A percentile compares a stretch with the other conserved stretches of the same genome.
Conservation (phyloP, 2,113 vertebrate genomes). For the Ceyx melanurus region DNA sequence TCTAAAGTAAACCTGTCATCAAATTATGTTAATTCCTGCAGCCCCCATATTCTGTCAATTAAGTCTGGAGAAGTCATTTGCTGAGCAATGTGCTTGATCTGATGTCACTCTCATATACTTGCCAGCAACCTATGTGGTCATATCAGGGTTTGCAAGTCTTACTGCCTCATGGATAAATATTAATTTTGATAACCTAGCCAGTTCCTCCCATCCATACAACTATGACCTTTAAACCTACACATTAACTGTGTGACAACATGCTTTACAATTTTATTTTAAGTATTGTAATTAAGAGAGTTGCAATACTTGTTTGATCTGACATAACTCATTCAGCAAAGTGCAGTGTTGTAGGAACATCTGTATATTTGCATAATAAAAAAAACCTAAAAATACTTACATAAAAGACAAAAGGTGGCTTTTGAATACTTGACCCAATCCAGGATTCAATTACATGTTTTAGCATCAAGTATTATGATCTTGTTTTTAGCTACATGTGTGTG, state of each 20-base stretch:
- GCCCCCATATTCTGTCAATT: background rate
- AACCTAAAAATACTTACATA: conserved; percentile 69
- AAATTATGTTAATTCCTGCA: background rate
- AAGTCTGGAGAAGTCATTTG: background rate
- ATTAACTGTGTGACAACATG: conserved; percentile 16
- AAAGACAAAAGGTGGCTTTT: conserved; percentile 69
- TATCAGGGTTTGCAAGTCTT: background rate
- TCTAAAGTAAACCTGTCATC: background rate
- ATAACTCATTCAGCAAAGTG: conserved; percentile 52
- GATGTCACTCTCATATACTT: background rate
- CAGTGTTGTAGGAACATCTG: conserved; percentile 67
- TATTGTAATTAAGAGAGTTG: conserved; percentile 45
- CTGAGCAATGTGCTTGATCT: accelerated
- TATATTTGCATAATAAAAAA: conserved; percentile 66
- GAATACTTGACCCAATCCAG: conserved; percentile 47
- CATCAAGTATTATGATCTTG: conserved; percentile 63
- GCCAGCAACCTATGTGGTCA: background rate
- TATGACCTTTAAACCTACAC: background rate
- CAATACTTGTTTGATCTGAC: conserved; percentile 37
- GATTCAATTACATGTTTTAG: conserved; percentile 71
- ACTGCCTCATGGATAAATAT: background rate
- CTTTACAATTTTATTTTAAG: conserved; percentile 26
- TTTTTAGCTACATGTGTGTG: conserved; percentile 65
- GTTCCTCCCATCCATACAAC: background rate
- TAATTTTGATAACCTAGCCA: background rate